Base-by-base conservation (phyloP, 2,113 vertebrate species). In the Lepus timidus region DNA sequence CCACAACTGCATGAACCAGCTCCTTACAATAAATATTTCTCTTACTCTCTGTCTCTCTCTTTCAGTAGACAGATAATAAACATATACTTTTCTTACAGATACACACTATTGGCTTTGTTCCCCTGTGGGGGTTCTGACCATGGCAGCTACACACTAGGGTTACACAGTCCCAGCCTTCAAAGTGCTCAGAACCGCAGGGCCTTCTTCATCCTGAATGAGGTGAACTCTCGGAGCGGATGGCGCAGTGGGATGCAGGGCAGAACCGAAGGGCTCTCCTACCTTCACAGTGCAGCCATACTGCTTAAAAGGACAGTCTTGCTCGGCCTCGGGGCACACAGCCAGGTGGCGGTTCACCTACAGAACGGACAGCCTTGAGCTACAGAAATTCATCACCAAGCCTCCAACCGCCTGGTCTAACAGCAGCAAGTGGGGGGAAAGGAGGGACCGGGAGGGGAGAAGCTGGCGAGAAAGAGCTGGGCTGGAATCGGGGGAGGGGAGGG, bases 231-330 rank as follows among this genome's bases (percentile, higher is more conserved):
- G 22, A 86, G n/a, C 9, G 14, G 75, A 51, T 25, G 4, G 13
- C 0, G 62, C 7, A 55, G n/a, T 25, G 20, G 70, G 39, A 25
- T 8, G 7, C 0, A 58, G 49, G 17, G 27, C 33, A 82, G 80
- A 55, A 71, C 31, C 49, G 67, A 94, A 67, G 23, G 51, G 9
- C 14, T 36, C 33, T 84, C 58, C 89, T 2, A 99, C 99, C 99
- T 98, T 99, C 62, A 98, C 92, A 73, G 96, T 91, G 88, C 99
- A 99, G 97, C 99, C 99, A 0, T 99, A 99, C 93, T 98, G 98
- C 95, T 98, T 98, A 61, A 99, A 99, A 0, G 98, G 98, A 95
- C 99, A 99, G 95, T 99, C 98, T 79, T 98, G 98, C 91, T 99
- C 98, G 12, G 98, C 97, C 90, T 99, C 99, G 0, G 98, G 98